phyloP scores from a whole-genome alignment of 2,113 vertebrate genomes.

The Plestiodon gilberti region DNA sequence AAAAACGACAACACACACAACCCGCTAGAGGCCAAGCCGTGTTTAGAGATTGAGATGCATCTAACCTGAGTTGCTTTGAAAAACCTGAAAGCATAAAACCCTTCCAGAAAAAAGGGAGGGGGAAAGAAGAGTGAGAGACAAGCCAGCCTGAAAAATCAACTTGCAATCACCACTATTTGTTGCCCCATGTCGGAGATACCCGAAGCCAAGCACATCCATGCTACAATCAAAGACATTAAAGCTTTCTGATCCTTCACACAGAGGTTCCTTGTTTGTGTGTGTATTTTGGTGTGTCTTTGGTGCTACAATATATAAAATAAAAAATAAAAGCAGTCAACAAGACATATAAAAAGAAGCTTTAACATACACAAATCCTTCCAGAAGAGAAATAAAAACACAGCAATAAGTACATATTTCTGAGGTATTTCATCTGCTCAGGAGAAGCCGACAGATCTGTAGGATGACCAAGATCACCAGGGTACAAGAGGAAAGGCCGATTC shows the following conservation, averaged over 20 bases:
- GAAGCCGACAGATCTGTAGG: constrained; percentile 55
- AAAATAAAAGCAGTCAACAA: constrained; percentile 71
- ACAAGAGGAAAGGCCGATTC: neutral
- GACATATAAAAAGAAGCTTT: constrained; percentile 75
- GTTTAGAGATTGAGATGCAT: no score
- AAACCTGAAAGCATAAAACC: neutral
- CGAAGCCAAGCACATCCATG: constrained; percentile 10
- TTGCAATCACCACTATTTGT: constrained; percentile 28
- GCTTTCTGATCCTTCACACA: constrained; percentile 43
- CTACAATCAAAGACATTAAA: constrained; percentile 21
- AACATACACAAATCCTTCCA: constrained; percentile 80
- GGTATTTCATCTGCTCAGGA: constrained; percentile 80
- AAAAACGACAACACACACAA: no score
- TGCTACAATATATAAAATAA: constrained; percentile 67
- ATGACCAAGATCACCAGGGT: constrained; percentile 53
- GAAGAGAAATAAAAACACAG: constrained; percentile 73
- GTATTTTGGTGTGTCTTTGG: constrained; percentile 72
- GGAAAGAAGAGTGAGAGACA: neutral
- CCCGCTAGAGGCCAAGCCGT: no score
- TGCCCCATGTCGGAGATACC: neutral
- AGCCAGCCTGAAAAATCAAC: neutral
- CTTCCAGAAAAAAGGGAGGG: no score
- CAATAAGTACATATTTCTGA: constrained; percentile 77
- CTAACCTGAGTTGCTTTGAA: neutral
- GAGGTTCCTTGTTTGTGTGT: neutral